Conservation (phyloP, 2,113 vertebrate species). For the Stigmatopora argus region DNA sequence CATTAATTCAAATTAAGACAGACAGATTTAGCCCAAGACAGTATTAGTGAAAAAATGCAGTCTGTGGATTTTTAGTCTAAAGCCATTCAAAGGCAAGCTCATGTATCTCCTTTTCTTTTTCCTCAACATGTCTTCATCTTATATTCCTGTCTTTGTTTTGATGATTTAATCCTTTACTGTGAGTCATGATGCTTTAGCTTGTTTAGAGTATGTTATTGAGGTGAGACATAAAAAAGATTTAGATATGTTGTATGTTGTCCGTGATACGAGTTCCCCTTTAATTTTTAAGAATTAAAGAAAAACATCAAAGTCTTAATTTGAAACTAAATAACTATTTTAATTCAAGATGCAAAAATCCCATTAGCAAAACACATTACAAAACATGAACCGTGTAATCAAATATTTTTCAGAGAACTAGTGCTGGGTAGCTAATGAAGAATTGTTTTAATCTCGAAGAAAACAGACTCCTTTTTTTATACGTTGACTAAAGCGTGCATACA, state of each 20-base stretch:
- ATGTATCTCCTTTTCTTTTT: slow-evolving; percentile 21
- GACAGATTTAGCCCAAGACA: slow-evolving; percentile 61
- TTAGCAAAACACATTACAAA: not conserved
- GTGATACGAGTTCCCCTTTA: not conserved
- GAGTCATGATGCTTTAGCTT: slow-evolving; percentile 52
- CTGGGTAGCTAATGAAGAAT: not conserved
- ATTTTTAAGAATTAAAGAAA: not conserved
- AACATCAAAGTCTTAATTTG: not conserved
- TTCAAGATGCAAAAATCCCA: not conserved
- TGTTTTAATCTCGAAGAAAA: not conserved
- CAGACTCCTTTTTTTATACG: too few relatives aligned
- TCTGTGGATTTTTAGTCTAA: slow-evolving; percentile 50
- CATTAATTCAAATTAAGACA: slow-evolving; percentile 32
- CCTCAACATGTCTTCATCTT: slow-evolving; percentile 37
- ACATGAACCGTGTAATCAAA: not conserved
- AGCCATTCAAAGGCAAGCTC: slow-evolving; percentile 57
- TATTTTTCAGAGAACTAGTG: not conserved
- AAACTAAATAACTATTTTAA: not conserved
- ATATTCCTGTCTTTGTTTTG: slow-evolving; percentile 44
- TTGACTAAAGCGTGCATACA: too few relatives aligned
- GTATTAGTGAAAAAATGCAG: slow-evolving; percentile 62
- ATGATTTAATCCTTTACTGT: slow-evolving; percentile 53
- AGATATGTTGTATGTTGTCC: slow-evolving; percentile 5
- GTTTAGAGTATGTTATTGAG: not conserved
- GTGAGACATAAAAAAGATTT: slow-evolving; percentile 18